Percentiles rank a stretch among this genome's conserved stretches.
Evolutionary conservation across 2,888 invertebrate species (phyloP).

Genomic region (Heteropelma amictum): DNA sequence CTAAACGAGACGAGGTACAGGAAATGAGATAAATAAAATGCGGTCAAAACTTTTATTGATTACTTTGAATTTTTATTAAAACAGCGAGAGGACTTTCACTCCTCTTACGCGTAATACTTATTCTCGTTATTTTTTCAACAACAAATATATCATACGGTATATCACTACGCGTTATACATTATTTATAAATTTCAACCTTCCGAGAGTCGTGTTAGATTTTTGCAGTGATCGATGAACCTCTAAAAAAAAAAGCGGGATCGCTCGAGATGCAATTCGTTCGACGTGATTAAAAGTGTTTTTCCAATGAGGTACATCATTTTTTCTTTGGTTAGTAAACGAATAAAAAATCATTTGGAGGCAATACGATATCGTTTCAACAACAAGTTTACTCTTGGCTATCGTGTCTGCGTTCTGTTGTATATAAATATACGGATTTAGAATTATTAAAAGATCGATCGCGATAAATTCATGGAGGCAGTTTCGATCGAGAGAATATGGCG

Average conservation of each 20-base stretch:
- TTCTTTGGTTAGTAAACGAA: not conserved
- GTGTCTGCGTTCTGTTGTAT: not conserved
- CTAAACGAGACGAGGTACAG: too few species aligned
- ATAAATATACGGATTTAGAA: not conserved
- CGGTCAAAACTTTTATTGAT: not conserved
- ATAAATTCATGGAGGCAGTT: slow-evolving; percentile 49
- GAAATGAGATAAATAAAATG: not conserved
- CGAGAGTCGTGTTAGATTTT: too few species aligned
- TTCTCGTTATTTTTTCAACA: slow-evolving; percentile 33
- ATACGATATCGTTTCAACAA: slow-evolving; percentile 9
- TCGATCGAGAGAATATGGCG: slow-evolving; percentile 39
- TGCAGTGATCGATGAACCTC: too few species aligned
- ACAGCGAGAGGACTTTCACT: slow-evolving; percentile 44
- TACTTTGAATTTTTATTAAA: slow-evolving; percentile 50
- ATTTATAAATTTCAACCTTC: slow-evolving; percentile 30
- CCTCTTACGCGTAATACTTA: slow-evolving; percentile 31
- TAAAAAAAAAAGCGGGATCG: slow-evolving; percentile 3
- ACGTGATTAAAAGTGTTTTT: not conserved
- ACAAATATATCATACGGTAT: slow-evolving; percentile 45
- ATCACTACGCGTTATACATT: slow-evolving; percentile 32
- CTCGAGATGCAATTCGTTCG: slow-evolving; percentile 12
- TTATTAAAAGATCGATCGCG: slow-evolving; percentile 30
- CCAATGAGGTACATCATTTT: not conserved
- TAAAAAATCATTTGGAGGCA: too few species aligned
- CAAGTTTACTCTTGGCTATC: not conserved